Evolutionary conservation across 2,797 vertebrate genomes (phyloP), one percentile per base, ranked within the genome.

Genomic region (Galagoides demidoff): DNA sequence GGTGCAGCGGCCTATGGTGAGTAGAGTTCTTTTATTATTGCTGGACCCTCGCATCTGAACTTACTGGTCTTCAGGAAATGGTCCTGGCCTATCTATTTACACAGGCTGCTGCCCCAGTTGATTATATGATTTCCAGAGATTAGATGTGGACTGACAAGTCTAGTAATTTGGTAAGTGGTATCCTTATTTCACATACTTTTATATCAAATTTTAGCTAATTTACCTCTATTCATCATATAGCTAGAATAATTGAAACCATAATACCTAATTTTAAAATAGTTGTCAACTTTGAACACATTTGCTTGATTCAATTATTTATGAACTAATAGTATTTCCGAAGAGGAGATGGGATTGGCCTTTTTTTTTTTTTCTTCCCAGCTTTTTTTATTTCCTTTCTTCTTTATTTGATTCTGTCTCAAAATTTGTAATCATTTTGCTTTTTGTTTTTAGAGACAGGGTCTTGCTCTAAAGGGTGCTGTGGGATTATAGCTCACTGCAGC

Each of bases 61-160:
- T 84, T 63, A 29, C 73, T 83, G 90, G 76, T 63, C n/a, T 92
- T 57, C 76, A 89, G 78, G 78, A 94, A 85, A 8, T 76, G 70
- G 70, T 45, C 29, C 3, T 2, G 74, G 81, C 82, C 87, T 95
- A 27, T 94, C 61, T 94, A 31, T 92, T 87, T 55, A 73, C 71
- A 90, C 55, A 92, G 93, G 43, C 68, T 29, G n/a, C 68, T 64
- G 61, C 87, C 45, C 57, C 22, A 79, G 34, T 91, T 31, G 37
- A 66, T 7, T 19, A 9, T n/a, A 13, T 0, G 17, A 78, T 92
- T 79, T 88, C 85, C 64, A 89, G 52, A 86, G 92, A 52, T 61
- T 55, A 79, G 59, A 84, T 49, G 85, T 63, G 49, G 25, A 3
- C 82, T 89, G 78, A 64, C 59, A 63, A 94, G 71, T 17, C 66